Conservation (phyloP, 2,113 vertebrate genomes). For the Silurus meridionalis region DNA sequence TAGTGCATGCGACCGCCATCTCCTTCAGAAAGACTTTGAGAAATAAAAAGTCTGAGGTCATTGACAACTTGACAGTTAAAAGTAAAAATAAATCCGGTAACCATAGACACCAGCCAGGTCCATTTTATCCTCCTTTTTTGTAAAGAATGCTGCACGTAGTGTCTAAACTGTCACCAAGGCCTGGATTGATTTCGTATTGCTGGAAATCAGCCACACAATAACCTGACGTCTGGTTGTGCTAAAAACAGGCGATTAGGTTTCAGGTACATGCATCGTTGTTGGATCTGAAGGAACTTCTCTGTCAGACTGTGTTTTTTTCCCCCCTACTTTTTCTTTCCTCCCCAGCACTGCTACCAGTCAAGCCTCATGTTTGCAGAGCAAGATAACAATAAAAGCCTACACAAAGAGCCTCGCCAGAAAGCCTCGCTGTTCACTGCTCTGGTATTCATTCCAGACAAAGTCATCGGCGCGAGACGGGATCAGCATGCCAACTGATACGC, state of each 20-base stretch:
- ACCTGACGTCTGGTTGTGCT: conserved; percentile 29
- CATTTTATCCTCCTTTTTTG: neutral
- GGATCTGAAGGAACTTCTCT: conserved; percentile 34
- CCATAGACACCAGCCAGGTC: conserved; percentile 2
- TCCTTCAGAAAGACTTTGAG: neutral
- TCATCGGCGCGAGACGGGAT: conserved; percentile 38
- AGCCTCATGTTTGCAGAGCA: conserved; percentile 45
- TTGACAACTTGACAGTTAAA: conserved; percentile 14
- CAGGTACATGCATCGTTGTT: conserved; percentile 43
- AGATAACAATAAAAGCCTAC: conserved; percentile 53
- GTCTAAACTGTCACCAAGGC: neutral
- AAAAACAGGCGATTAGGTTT: conserved; percentile 52
- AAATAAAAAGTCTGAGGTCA: conserved; percentile 15
- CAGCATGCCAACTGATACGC: conserved; percentile 53
- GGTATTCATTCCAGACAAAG: conserved; percentile 46
- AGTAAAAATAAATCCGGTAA: conserved; percentile 36
- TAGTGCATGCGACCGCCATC: too few species aligned
- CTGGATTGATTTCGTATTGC: conserved; percentile 23
- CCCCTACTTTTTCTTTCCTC: neutral
- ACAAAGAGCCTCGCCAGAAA: conserved; percentile 45
- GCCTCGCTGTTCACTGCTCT: conserved; percentile 26
- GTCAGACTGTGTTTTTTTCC: conserved; percentile 45
- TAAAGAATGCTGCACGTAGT: neutral
- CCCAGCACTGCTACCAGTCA: conserved; percentile 33
- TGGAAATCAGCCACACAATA: conserved; percentile 15